Percentiles rank a stretch among this genome's conserved stretches.
Conservation (phyloP, 2,888 invertebrate genomes). For the Capitulum mitella region DNA sequence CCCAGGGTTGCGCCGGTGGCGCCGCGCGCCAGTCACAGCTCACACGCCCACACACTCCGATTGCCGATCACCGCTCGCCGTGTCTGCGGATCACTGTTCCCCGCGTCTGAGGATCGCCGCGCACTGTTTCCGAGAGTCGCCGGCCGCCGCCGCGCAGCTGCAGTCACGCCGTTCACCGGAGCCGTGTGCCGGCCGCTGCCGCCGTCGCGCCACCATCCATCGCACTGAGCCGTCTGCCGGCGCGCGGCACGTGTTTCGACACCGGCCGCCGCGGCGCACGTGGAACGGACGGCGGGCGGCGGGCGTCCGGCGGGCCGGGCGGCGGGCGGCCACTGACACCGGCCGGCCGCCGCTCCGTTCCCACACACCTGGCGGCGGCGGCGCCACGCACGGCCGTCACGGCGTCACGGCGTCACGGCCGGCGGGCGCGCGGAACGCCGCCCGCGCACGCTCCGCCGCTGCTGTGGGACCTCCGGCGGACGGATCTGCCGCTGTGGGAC, state of each 20-base stretch:
- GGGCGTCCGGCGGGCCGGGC: background rate
- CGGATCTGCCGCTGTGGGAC: no score
- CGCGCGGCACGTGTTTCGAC: background rate
- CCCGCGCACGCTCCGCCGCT: background rate
- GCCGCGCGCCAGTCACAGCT: background rate
- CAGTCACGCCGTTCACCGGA: background rate
- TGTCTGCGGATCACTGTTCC: no score
- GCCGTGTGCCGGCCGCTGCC: background rate
- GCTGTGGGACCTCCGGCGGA: no score
- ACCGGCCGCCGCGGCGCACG: background rate
- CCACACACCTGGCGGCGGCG: conserved; percentile 8
- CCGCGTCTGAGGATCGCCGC: no score
- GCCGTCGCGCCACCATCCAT: background rate
- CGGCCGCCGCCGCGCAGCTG: no score
- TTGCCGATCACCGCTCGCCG: no score
- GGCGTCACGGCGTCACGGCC: background rate
- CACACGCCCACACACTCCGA: background rate
- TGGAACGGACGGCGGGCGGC: background rate
- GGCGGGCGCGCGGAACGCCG: background rate
- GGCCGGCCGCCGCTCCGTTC: background rate
- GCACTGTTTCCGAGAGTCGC: no score
- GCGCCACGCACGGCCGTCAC: background rate
- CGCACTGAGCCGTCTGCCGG: no score
- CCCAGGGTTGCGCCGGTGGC: background rate
- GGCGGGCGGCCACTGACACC: background rate